A percentile compares a stretch with the other conserved stretches of the same genome.
Evolutionary conservation across 30 jellyfish, hydroid and myxozoan genomes (phyloP).

Genomic region (Cassiopea xamachana): DNA sequence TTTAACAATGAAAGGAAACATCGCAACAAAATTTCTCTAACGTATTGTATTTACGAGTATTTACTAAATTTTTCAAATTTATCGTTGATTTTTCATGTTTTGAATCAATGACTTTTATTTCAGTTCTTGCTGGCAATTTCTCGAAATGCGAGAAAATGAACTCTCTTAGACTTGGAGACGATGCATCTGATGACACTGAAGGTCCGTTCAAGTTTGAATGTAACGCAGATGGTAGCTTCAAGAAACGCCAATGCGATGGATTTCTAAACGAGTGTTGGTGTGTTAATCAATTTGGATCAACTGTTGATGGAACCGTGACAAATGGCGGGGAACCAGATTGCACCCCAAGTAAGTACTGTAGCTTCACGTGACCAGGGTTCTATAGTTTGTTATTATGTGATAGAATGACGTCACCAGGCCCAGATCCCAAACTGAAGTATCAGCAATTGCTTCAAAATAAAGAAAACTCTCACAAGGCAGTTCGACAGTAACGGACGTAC

Average conservation of each 20-base stretch:
- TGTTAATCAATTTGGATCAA: slow-evolving; percentile 56
- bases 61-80: not conserved
- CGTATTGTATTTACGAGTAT: too few relatives aligned
- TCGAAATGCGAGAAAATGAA: slow-evolving; percentile 45
- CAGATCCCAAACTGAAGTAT: too few relatives aligned
- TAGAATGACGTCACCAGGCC: too few relatives aligned
- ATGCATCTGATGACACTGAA: not conserved
- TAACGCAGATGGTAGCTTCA: slow-evolving; percentile 70
- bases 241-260: slow-evolving; percentile 73
- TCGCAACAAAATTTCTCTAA: too few relatives aligned
- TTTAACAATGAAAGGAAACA: too few relatives aligned
- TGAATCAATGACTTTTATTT: not conserved
- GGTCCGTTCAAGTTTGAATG: slow-evolving; percentile 66
- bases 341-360: slow-evolving; percentile 41
- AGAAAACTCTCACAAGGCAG: too few relatives aligned
- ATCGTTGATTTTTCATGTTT: not conserved
- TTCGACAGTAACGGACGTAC: too few relatives aligned
- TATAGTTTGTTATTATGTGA: not conserved
- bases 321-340: slow-evolving; percentile 64
- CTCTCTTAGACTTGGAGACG: not conserved
- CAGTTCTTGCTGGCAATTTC: slow-evolving; percentile 49
- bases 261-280: slow-evolving; percentile 65
- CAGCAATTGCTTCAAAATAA: too few relatives aligned
- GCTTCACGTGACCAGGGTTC: not conserved
- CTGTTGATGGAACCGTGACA: slow-evolving; percentile 53